Percentiles rank a stretch among this genome's conserved stretches.
Conservation (phyloP, 2,888 invertebrate species). For the Ectemnius lituratus region DNA sequence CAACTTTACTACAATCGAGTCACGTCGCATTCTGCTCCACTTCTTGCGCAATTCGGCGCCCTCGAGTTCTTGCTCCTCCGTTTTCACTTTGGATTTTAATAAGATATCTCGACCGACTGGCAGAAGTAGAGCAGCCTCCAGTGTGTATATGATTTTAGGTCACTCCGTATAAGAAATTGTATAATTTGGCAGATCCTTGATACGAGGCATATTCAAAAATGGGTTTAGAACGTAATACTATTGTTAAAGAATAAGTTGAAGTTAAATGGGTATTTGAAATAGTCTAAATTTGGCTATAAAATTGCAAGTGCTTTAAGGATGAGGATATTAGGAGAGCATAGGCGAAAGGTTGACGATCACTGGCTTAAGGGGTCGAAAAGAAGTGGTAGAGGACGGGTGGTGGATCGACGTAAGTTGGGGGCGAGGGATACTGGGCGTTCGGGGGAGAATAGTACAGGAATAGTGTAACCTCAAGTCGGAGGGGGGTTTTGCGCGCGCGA, state of each 20-base stretch:
- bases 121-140: no score
- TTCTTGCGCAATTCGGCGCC: background rate
- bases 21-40: background rate
- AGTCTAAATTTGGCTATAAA: no score
- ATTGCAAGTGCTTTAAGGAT: no score
- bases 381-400: constrained; percentile 22
- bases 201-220: no score
- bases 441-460: constrained; percentile 42
- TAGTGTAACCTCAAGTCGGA: background rate
- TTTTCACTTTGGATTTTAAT: background rate
- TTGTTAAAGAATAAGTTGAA: no score
- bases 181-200: no score
- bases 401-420: constrained; percentile 20
- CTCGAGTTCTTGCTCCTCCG: background rate
- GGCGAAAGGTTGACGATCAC: constrained; percentile 46
- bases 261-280: no score
- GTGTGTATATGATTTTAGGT: no score
- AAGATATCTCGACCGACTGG: no score
- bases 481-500: constrained; percentile 60
- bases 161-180: no score
- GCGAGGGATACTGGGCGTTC: constrained; percentile 28
- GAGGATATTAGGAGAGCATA: background rate
- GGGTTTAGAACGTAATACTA: no score
- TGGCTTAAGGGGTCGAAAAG: constrained; percentile 40
- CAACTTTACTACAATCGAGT: background rate